Base-by-base conservation (phyloP, 2,888 invertebrate genomes). In the Eledone cirrhosa region DNA sequence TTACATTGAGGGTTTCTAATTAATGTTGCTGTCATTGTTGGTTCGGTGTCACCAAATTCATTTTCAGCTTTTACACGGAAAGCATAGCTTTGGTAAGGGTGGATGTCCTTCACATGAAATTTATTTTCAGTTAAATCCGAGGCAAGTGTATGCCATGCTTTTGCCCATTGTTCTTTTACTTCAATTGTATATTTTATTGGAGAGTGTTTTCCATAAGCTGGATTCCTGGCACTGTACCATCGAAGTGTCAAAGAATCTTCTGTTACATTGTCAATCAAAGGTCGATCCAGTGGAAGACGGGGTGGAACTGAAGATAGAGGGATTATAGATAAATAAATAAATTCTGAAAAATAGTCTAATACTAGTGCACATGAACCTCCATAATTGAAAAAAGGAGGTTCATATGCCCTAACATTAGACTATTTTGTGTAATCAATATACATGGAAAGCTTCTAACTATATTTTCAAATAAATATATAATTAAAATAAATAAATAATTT, bases 131-230 rank as follows among this genome's bases (percentile, higher is more conserved):
- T 79, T 11, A 87, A 74, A 27, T 83, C 84, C 47, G 82, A 81
- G 1, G 79, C 81, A 63, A 83, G 78, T 19, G 83, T 81, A 11
- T 81, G 81, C 85, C 85, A 86, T 29, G 81, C 82, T 48, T 81
- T 83, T 11, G 81, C 80, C 22, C 85, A 84, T n/a, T 84, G 85
- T 72, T 85, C 53, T 31, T 79, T 83, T 48, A 83, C 83, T 80
- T 99, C 99, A 84, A 97, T 94, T 90, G 96, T 95, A 90, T 99
- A 99, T 0, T 97, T 97, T 81, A 98, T 97, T 0, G 98, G 98
- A 86, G 95, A 94, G 80, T 90, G 90, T 76, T 85, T 86, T 78
- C 95, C 93, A 0, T 97, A 95, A 2, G 87, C 86, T 82, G 95
- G 93, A 3, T 98, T 96, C 77, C 98, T 94, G 27, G 97, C 97